Evolutionary conservation across 53 echinoderm and acorn worm genomes (phyloP).

Genomic region (Henricia sp.): DNA sequence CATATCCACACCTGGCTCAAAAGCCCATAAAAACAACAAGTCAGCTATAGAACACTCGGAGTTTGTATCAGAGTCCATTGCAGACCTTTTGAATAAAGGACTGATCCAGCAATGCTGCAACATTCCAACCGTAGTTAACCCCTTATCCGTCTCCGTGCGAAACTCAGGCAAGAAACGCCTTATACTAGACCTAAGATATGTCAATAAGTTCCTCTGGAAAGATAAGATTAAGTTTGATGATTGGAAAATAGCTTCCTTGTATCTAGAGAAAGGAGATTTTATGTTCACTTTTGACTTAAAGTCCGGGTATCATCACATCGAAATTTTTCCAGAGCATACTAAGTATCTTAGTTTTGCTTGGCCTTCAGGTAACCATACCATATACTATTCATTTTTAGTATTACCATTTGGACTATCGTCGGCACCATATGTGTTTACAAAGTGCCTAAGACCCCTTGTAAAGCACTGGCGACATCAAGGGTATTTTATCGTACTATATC

Average conservation of each 20-base stretch:
- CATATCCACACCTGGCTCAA: not conserved
- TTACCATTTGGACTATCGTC: constrained; percentile 37
- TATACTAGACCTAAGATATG: constrained; percentile 48
- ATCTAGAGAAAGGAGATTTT: constrained; percentile 52
- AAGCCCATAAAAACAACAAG: constrained; percentile 4
- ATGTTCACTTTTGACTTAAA: constrained; percentile 56
- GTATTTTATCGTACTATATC: constrained; percentile 14
- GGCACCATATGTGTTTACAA: too few relatives aligned
- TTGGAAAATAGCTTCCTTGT: constrained; percentile 17
- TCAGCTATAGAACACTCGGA: not conserved
- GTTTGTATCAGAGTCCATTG: constrained; percentile 26
- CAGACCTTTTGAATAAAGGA: constrained; percentile 17
- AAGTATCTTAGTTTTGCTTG: constrained; percentile 59
- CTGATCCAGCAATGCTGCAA: not conserved
- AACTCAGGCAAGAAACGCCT: constrained; percentile 54
- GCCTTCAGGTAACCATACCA: not conserved
- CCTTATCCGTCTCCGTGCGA: constrained; percentile 52
- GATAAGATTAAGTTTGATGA: constrained; percentile 59
- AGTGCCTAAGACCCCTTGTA: too few relatives aligned
- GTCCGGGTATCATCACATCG: constrained; percentile 61
- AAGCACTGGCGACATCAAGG: constrained; percentile 20
- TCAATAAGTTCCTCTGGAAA: constrained; percentile 57
- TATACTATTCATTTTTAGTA: constrained; percentile 15
- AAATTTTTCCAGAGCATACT: constrained; percentile 57
- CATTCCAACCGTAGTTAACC: constrained; percentile 37